A percentile compares a stretch with the other conserved stretches of the same genome.
phyloP scores from a whole-genome alignment of 2,113 vertebrate genomes.

The Chaetura pelagica region DNA sequence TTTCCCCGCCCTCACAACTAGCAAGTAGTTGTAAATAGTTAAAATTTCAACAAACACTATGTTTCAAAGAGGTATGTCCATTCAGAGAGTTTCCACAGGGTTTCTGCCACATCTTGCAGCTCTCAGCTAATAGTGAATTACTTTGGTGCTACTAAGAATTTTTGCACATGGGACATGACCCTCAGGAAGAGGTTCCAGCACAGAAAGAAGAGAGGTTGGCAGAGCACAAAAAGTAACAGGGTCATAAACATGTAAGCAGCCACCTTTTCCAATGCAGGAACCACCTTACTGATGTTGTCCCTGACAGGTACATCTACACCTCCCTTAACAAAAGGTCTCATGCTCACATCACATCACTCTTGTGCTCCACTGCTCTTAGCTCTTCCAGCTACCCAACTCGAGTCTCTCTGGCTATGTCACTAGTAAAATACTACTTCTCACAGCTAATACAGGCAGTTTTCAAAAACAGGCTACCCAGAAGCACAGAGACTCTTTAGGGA shows the following conservation, averaged over 20 bases:
- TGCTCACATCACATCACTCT: background rate
- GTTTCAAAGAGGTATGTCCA: background rate
- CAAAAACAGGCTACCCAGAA: background rate
- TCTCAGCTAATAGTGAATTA: background rate
- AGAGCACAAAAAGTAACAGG: background rate
- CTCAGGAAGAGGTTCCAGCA: background rate
- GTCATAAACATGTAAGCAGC: background rate
- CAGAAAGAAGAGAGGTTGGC: background rate
- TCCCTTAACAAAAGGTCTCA: background rate
- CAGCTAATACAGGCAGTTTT: background rate
- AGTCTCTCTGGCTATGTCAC: background rate
- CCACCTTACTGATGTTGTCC: background rate
- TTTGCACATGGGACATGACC: background rate
- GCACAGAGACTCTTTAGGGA: background rate
- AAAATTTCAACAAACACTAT: background rate
- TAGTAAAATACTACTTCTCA: background rate
- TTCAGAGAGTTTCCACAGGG: background rate
- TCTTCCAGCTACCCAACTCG: background rate
- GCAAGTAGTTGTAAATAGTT: background rate
- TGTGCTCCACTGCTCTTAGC: background rate
- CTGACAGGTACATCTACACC: rapidly evolving
- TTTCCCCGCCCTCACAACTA: background rate
- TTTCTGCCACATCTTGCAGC: background rate
- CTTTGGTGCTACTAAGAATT: background rate
- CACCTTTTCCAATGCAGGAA: background rate